Base-by-base conservation (phyloP, 2,113 vertebrate species). In the Syngnathus scovelli region DNA sequence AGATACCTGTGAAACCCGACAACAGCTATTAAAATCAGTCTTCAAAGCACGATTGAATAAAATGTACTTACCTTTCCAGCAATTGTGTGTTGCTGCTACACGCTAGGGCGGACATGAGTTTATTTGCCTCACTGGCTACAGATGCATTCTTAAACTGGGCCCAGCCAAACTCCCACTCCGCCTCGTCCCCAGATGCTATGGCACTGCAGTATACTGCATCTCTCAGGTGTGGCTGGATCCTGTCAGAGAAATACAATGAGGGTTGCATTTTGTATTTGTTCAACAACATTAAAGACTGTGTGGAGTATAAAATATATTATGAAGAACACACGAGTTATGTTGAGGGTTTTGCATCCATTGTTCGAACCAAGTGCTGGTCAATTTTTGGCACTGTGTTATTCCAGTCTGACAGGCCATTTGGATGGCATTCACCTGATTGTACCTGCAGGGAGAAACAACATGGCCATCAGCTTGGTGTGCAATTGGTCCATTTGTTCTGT, bases 111-210 rank as follows among this genome's bases (percentile, higher is more conserved):
- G 86, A 6, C 44, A 94, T 91, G 48, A 97, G 92, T 61, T 90
- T 94, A 69, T 92, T 93, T 0, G 91, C 92, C 77, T 98, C 96
- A 0, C 89, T 92, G 1, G 94, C 92, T 0, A 94, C 75, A 0
- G 75, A 33, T 12, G 94, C 88, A 0, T n/a, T 64, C 0, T 0
- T 37, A 72, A 95, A 94, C 89, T 90, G 88, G 0, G 3, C 0
- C 95, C 95, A 97, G 68, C 83, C 83, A 46, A 97, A 98, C 7
- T 93, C 0, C 96, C 96, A 98, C 78, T 92, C 91, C 0, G 7
- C 41, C 64, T 78, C 75, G 0, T 83, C 88, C 0, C 95, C 95
- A 0, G 77, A 75, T 16, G 93, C 84, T 0, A 98, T 87, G 0
- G 92, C 93, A 0, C 87, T 94, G 92, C 96, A 97, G 91, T 98